Percentiles rank a stretch among this genome's conserved stretches.
phyloP scores from a whole-genome alignment of 2,797 vertebrate genomes.

The Microcaecilia unicolor region DNA sequence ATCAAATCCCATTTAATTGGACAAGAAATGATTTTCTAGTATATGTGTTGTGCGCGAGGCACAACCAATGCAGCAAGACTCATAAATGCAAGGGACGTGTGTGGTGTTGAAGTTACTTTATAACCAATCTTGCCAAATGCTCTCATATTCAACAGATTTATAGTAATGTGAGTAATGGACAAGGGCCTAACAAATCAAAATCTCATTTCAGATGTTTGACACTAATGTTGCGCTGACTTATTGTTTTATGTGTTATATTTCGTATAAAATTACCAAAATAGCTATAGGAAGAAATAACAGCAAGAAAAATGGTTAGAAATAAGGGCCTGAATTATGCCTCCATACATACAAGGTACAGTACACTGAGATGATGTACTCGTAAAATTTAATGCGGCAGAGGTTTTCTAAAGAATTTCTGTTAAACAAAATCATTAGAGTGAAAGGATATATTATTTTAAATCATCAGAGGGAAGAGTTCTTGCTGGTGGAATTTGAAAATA shows the following conservation, averaged over 20 bases:
- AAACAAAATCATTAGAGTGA: neutral
- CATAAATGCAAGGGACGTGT: slow-evolving; percentile 28
- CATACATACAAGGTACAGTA: no score
- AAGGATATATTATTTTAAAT: slow-evolving; percentile 9
- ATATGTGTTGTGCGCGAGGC: slow-evolving; percentile 33
- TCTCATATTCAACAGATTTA: slow-evolving; percentile 58
- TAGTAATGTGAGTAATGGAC: slow-evolving; percentile 57
- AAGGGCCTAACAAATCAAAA: slow-evolving; percentile 75
- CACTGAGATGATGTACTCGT: neutral
- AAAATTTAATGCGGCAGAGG: neutral
- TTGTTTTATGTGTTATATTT: slow-evolving; percentile 59
- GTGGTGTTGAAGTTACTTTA: slow-evolving; percentile 37
- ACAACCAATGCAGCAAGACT: slow-evolving; percentile 24
- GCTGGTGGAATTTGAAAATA: neutral
- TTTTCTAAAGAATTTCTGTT: neutral
- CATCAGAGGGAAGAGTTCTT: neutral
- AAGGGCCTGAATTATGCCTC: slow-evolving; percentile 13
- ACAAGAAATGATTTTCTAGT: no score
- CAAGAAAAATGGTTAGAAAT: slow-evolving; percentile 14
- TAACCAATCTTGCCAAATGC: slow-evolving; percentile 49
- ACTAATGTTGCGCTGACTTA: slow-evolving; percentile 64
- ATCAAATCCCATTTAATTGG: no score
- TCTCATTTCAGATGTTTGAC: slow-evolving; percentile 74
- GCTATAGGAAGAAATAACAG: slow-evolving; percentile 28
- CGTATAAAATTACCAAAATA: slow-evolving; percentile 54